Conservation (phyloP, 2,888 invertebrate genomes). For the Eupithecia dodoneata region DNA sequence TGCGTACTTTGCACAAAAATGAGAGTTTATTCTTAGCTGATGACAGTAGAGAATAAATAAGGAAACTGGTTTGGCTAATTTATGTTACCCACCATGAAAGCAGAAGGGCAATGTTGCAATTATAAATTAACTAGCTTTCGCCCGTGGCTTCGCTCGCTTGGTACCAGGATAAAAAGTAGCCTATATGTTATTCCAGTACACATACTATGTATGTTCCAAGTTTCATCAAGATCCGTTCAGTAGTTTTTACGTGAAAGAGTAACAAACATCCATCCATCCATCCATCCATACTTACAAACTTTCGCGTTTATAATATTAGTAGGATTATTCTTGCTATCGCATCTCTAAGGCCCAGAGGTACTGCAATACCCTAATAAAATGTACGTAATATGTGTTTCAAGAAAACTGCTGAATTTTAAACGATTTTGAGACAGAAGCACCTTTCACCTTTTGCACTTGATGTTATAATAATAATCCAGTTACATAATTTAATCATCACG, state of each 20-base stretch:
- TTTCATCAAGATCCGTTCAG: too few relatives aligned
- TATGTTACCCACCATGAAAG: background rate
- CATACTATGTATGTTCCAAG: too few relatives aligned
- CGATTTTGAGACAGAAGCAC: background rate
- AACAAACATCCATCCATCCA: too few relatives aligned
- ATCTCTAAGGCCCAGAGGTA: background rate
- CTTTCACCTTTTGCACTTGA: background rate
- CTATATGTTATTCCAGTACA: too few relatives aligned
- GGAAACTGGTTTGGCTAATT: background rate
- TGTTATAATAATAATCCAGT: background rate
- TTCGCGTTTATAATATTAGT: too few relatives aligned
- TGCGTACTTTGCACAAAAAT: constrained; percentile 4
- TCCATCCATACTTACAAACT: too few relatives aligned
- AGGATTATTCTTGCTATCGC: background rate
- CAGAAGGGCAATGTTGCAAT: background rate
- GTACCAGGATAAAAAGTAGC: too few relatives aligned
- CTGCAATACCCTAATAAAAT: background rate
- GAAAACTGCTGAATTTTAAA: background rate
- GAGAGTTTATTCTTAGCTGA: constrained; percentile 2
- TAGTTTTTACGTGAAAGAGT: too few relatives aligned
- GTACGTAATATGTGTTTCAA: background rate
- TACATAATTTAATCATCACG: background rate
- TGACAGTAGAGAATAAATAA: constrained; percentile 12
- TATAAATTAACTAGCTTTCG: background rate
- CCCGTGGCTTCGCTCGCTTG: too few relatives aligned